These are phyloP conservation scores for Listrodromus nycthemerus DNA, from an alignment of 2,888 invertebrate genomes.

Conservation along the genomic window DNA sequence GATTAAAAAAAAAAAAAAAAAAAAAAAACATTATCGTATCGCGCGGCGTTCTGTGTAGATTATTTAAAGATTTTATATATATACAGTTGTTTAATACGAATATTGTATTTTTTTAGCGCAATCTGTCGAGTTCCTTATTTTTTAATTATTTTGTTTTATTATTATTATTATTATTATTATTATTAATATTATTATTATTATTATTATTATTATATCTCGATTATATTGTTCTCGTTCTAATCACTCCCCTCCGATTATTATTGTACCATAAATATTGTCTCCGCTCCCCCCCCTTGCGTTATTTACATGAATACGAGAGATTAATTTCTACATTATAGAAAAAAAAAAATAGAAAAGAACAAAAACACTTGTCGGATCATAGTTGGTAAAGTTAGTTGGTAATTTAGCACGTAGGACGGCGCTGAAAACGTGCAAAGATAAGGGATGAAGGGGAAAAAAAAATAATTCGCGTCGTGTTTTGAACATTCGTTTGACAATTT, in stretches of 20 bases:
- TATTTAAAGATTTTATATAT: constrained; percentile 81
- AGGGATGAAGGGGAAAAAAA: neutral
- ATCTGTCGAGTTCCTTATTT: constrained; percentile 77
- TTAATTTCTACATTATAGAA: constrained; percentile 36
- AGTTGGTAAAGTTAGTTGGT: constrained; percentile 22
- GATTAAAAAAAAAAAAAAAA: constrained; percentile 2
- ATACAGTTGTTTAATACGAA: constrained; percentile 79
- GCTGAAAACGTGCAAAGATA: constrained; percentile 45
- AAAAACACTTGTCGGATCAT: neutral
- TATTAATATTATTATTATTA: neutral
- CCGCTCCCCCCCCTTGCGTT: constrained; percentile 58
- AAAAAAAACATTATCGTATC: neutral
- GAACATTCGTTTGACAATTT: constrained; percentile 21
- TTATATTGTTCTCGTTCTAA: constrained; percentile 41
- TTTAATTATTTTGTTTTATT: constrained; percentile 58
- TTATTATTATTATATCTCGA: constrained; percentile 20
- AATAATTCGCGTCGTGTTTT: constrained; percentile 7
- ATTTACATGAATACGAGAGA: constrained; percentile 58
- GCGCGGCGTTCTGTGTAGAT: constrained; percentile 76
- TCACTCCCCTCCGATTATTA: constrained; percentile 36
- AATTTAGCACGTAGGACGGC: constrained; percentile 12
- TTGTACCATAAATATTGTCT: constrained; percentile 58
- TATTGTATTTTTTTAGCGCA: constrained; percentile 81
- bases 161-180: neutral
- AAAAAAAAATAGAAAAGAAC: too few relatives aligned